These are phyloP conservation scores for Tenthredo livida DNA, from an alignment of 2,888 invertebrate species.

Conservation along the genomic window DNA sequence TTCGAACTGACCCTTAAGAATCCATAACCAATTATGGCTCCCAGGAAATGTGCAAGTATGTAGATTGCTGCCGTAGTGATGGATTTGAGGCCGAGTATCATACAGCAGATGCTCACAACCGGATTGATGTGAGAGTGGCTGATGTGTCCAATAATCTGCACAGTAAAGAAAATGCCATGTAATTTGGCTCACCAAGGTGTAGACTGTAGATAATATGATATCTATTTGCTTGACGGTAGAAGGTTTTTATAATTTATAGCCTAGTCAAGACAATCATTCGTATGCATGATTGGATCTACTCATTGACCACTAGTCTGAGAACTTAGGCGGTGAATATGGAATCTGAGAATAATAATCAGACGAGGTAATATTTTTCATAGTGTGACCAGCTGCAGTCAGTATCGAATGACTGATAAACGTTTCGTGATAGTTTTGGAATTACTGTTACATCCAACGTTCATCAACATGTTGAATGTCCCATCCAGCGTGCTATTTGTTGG, in stretches of 20 bases:
- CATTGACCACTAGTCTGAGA: background rate
- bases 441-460: too few species aligned
- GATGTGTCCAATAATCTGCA: constrained; percentile 72
- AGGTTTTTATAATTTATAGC: background rate
- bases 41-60: constrained; percentile 72
- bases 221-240: background rate
- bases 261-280: background rate
- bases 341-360: background rate
- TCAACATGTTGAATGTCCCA: background rate
- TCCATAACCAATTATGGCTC: constrained; percentile 74
- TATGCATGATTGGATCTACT: background rate
- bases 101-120: constrained; percentile 74
- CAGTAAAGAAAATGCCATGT: background rate
- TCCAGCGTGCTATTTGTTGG: background rate
- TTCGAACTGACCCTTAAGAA: constrained; percentile 72
- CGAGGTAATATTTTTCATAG: background rate
- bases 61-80: constrained; percentile 72
- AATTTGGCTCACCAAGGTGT: background rate
- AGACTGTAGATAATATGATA: background rate
- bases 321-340: background rate
- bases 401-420: too few species aligned
- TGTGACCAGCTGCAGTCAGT: background rate
- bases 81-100: constrained; percentile 75
- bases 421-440: too few species aligned
- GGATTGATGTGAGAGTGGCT: constrained; percentile 77